Evolutionary conservation across 2,113 vertebrate genomes (phyloP).

Genomic region (Macroglossus sobrinus): DNA sequence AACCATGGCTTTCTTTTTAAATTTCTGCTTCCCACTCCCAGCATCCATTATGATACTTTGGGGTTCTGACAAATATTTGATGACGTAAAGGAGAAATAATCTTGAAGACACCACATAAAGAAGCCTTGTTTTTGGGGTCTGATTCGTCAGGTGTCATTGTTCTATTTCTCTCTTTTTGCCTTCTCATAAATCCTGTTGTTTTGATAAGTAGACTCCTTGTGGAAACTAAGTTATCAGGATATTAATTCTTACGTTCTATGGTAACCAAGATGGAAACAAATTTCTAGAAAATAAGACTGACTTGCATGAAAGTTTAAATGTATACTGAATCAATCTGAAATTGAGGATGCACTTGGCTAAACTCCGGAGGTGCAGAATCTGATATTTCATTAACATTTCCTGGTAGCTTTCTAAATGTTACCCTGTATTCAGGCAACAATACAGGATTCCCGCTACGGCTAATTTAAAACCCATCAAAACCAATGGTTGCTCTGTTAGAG

Average conservation of each 20-base stretch:
- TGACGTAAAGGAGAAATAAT: neutral
- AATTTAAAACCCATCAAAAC: conserved; percentile 47
- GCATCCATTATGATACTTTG: neutral
- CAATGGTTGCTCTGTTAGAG: neutral
- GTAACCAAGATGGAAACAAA: conserved; percentile 1
- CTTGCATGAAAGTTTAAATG: neutral
- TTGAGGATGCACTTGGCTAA: conserved; percentile 53
- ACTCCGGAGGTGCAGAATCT: conserved; percentile 21
- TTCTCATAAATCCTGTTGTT: neutral
- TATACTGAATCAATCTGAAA: neutral
- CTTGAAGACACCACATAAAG: neutral
- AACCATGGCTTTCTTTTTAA: neutral
- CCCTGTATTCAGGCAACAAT: conserved; percentile 15
- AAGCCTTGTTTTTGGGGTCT: neutral
- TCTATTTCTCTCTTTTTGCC: neutral
- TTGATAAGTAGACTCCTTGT: neutral
- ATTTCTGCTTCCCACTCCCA: neutral
- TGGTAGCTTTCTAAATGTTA: conserved; percentile 68
- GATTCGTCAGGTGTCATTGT: neutral
- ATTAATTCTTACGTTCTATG: conserved; percentile 29
- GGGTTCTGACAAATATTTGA: neutral
- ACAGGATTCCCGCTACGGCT: conserved; percentile 13
- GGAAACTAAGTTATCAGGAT: neutral
- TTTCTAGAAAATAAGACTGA: neutral
- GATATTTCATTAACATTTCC: conserved; percentile 70